Evolutionary conservation across 1,140 invertebrate species (phyloP).

Genomic region (Elymnias hypermnestra): DNA sequence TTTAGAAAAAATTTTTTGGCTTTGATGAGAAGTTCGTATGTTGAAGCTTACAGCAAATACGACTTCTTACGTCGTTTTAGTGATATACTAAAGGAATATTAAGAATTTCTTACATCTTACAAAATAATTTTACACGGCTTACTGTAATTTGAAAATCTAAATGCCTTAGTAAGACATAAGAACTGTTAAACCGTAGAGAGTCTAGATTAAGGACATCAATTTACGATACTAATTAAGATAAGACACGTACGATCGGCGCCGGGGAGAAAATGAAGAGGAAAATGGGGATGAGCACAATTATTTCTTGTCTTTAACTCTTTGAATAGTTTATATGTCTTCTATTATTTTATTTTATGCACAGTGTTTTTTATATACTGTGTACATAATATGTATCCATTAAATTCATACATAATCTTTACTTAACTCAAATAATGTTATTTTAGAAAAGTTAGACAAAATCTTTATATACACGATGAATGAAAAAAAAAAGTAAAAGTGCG

Average conservation of each 20-base stretch:
- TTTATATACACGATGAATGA: too few species aligned
- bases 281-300: not conserved
- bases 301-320: not conserved
- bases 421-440: too few species aligned
- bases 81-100: too few species aligned
- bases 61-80: too few species aligned
- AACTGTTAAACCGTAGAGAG: constrained; percentile 17
- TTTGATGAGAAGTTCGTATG: too few species aligned
- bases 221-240: constrained; percentile 24
- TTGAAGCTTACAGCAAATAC: too few species aligned
- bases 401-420: too few species aligned
- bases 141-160: constrained; percentile 9
- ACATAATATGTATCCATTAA: too few species aligned
- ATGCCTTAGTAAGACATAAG: constrained; percentile 10
- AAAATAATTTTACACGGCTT: not conserved
- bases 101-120: too few species aligned
- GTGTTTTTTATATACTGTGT: not conserved
- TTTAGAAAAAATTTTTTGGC: too few species aligned
- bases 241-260: constrained; percentile 13
- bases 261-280: constrained; percentile 5
- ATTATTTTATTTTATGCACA: not conserved
- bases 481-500: too few species aligned
- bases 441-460: too few species aligned
- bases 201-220: constrained; percentile 24
- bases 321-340: not conserved